Conservation (phyloP, 2,113 vertebrate species). For the Anser brachyrhynchus region DNA sequence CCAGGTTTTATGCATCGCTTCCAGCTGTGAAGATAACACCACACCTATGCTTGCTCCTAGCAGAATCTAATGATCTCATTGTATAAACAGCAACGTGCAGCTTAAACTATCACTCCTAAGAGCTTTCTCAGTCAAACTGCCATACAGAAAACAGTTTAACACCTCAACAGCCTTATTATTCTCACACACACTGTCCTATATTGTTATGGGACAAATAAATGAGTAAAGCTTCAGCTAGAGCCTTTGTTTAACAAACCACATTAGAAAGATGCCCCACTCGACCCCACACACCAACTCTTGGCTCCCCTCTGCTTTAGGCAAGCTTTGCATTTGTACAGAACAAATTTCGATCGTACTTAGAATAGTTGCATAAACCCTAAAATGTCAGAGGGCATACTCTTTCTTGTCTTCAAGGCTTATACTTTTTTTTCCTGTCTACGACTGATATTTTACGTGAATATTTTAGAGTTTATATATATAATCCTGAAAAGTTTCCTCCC, state of each 20-base stretch:
- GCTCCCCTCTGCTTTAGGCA: neutral
- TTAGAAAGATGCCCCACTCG: neutral
- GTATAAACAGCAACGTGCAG: neutral
- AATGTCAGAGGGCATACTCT: neutral
- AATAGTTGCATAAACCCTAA: neutral
- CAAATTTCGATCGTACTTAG: neutral
- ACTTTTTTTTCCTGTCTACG: neutral
- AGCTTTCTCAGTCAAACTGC: neutral
- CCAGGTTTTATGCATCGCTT: neutral
- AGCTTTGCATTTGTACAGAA: neutral
- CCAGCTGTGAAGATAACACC: neutral
- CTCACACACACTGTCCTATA: neutral
- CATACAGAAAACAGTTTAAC: neutral
- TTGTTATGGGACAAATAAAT: neutral
- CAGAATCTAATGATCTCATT: neutral
- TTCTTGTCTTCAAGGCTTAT: neutral
- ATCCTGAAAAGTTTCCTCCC: neutral
- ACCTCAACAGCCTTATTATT: neutral
- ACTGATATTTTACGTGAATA: neutral
- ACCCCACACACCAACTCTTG: neutral
- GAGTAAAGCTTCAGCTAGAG: neutral
- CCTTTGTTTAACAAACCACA: neutral
- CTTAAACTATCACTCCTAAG: neutral
- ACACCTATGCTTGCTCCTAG: neutral
- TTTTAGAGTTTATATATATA: neutral